A percentile compares a stretch with the other conserved stretches of the same genome.
phyloP scores from a whole-genome alignment of 2,797 vertebrate genomes.

The Hypotaenidia philippensis region DNA sequence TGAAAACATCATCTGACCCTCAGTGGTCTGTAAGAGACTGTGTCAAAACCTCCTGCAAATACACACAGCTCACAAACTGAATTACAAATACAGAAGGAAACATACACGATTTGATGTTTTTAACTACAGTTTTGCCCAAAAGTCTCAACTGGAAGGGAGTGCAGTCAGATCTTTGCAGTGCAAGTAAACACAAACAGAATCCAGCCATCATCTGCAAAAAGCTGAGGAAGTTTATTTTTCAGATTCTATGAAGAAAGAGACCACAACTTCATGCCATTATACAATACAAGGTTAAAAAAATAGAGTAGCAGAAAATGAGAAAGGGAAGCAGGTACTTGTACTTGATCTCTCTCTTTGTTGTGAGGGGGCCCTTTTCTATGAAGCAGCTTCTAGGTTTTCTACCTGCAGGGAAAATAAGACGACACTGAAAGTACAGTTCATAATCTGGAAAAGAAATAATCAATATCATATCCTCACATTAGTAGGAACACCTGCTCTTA shows the following conservation, averaged over 20 bases:
- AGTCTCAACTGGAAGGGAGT: neutral
- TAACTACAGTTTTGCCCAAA: neutral
- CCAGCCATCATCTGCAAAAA: neutral
- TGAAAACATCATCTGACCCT: neutral
- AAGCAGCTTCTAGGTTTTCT: neutral
- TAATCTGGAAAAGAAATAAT: neutral
- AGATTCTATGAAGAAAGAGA: neutral
- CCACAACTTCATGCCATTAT: neutral
- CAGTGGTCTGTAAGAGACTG: neutral
- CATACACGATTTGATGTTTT: neutral
- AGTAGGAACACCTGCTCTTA: neutral
- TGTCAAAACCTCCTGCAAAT: neutral
- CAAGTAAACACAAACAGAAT: neutral
- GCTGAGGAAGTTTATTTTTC: slow-evolving; percentile 28
- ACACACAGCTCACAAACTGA: neutral
- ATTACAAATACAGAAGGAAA: neutral
- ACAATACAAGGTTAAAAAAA: neutral
- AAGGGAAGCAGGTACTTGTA: neutral
- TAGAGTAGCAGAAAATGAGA: neutral
- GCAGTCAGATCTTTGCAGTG: neutral
- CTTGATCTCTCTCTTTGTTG: neutral
- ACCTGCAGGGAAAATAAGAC: neutral
- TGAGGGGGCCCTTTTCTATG: neutral
- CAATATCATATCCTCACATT: neutral
- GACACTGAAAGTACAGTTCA: neutral